Evolutionary conservation across 1,140 invertebrate species (phyloP), one percentile per base, ranked within the genome.

Genomic region (Zelostemma sp.): DNA sequence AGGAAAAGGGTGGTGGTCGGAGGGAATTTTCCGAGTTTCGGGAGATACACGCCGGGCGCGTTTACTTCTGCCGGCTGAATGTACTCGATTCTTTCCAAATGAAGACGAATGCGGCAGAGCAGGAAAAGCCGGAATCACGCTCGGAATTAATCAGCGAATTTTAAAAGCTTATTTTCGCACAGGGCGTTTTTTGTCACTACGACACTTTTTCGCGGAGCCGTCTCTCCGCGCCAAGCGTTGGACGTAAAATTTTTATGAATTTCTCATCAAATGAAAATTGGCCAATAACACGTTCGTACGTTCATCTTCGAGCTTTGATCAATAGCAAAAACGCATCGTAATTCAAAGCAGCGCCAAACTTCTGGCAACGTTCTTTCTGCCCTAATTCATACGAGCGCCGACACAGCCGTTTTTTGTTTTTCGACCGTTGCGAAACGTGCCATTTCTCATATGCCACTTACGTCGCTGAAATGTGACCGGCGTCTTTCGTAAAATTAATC

Each of bases 341-440:
- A 70, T 70, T 70, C 61, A 71, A 71, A 65, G 65, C 67, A 70
- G 51, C 61, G 68, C 68, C 68, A 55, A 66, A 62, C 62, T 71
- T 48, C 58, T 71, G 68, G 68, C 62, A 65, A 62, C 61, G 62
- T 71, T 71, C 68, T 66, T 71, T 71, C 68, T 70, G 68, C 54
- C 54, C 62, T 72, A 72, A 72, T 72, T 72, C 68, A 72, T 63
- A 67, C 68, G 54, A 63, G 54, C 62, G 17, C 17, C 40, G 35
- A 14, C 35, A 15, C 40, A 1, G 35, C 2, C 35, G 40, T 19
- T 46, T 46, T 46, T 46, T 46, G 18, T 46, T 46, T 46, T 35
- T 46, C 17, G n/a, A 19, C 1, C 12, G 43, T 21, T 46, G 18
- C 17, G 16, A 46, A 19, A 11, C 43, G 18, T 19, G 43, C 43